phyloP scores from a whole-genome alignment of 1,140 invertebrate species.

The Drosophila nebulosa region DNA sequence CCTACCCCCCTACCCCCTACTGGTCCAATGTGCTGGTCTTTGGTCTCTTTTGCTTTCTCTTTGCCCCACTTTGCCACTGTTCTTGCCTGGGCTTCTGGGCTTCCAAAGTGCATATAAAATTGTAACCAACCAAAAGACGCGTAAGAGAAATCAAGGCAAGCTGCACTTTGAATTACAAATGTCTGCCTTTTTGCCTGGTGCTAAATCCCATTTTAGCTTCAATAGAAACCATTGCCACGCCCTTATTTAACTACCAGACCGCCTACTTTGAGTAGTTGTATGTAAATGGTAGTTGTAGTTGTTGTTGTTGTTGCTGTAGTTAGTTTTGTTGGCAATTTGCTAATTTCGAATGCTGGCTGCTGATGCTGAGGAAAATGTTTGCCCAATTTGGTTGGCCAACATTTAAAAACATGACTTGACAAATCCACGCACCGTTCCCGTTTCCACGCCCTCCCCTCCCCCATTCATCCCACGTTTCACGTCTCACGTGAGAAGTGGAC shows the following conservation, averaged over 20 bases:
- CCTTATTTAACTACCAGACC: neutral
- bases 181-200: constrained; percentile 28
- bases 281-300: neutral
- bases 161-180: constrained; percentile 73
- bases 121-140: constrained; percentile 26
- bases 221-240: constrained; percentile 31
- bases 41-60: neutral
- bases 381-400: constrained; percentile 75
- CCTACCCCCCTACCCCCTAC: neutral
- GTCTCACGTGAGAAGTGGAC: no score
- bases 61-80: neutral
- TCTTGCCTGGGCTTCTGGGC: neutral
- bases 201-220: constrained; percentile 26
- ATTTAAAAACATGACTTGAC: constrained; percentile 77
- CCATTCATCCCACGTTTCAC: neutral
- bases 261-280: neutral
- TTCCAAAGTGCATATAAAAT: constrained; percentile 20
- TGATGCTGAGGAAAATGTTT: no score
- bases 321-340: constrained; percentile 51
- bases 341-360: constrained; percentile 67
- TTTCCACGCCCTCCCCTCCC: neutral
- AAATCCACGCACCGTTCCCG: constrained; percentile 55
- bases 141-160: constrained; percentile 56
- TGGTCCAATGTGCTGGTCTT: neutral
- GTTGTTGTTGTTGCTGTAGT: neutral